These are phyloP conservation scores for Gallinago solitaria DNA, from an alignment of 2,797 vertebrate species.

Conservation along the genomic window DNA sequence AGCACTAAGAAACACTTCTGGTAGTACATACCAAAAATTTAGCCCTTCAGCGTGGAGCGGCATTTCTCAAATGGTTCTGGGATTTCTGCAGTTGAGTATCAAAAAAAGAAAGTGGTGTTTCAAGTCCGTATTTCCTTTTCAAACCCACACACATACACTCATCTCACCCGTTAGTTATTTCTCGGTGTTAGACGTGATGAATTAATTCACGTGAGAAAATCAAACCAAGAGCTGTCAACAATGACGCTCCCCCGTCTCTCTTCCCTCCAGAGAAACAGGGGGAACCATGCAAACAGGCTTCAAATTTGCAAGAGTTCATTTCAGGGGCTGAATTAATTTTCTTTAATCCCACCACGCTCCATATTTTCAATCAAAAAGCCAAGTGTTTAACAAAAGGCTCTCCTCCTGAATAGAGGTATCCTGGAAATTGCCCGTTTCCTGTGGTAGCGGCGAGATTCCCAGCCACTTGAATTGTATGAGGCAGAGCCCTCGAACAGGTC, in stretches of 20 bases:
- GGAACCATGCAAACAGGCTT: not conserved
- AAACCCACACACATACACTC: not conserved
- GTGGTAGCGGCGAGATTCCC: not conserved
- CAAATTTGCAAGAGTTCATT: not conserved
- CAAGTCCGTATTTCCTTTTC: not conserved
- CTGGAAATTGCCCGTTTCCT: conserved; percentile 42
- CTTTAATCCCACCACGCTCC: not conserved
- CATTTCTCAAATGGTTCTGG: not conserved
- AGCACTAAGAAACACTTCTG: not conserved
- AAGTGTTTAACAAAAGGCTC: conserved; percentile 31
- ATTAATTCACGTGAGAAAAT: not conserved
- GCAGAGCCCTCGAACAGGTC: not conserved
- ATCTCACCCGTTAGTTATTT: not conserved
- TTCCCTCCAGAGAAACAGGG: not conserved
- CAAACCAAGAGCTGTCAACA: not conserved
- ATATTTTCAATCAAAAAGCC: conserved; percentile 34
- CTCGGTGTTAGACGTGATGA: not conserved
- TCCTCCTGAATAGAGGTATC: not conserved
- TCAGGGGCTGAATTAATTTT: not conserved
- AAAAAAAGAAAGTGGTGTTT: not conserved
- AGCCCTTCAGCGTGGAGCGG: not conserved
- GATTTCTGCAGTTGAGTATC: not conserved
- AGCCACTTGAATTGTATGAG: conserved; percentile 6
- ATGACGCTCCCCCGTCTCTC: accelerated
- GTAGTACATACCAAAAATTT: not conserved